phyloP scores from a whole-genome alignment of 2,113 vertebrate genomes.

The Anguilla rostrata region DNA sequence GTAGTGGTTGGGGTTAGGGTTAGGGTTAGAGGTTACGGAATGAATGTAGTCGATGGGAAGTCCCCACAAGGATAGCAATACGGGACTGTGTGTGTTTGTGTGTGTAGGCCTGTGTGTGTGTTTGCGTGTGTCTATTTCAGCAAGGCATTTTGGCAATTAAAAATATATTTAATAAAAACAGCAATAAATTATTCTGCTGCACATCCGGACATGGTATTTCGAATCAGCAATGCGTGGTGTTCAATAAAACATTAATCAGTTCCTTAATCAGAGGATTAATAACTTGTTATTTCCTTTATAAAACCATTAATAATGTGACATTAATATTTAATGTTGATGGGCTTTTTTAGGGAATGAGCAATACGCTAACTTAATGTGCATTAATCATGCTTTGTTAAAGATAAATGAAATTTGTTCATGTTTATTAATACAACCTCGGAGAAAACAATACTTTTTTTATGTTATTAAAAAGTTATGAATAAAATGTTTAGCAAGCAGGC shows the following conservation, averaged over 20 bases:
- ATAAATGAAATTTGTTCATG: conserved; percentile 77
- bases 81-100: not conserved
- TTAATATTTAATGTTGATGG: conserved; percentile 79
- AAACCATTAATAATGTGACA: conserved; percentile 78
- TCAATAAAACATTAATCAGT: conserved; percentile 82
- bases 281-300: conserved; percentile 80
- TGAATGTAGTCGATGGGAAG: too few species aligned
- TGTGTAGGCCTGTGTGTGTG: conserved; percentile 46
- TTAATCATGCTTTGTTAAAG: conserved; percentile 78
- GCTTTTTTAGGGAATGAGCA: conserved; percentile 64
- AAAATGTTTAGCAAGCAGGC: conserved; percentile 64
- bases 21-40: too few species aligned
- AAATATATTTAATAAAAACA: conserved; percentile 42
- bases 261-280: conserved; percentile 81
- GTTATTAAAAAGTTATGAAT: conserved; percentile 74
- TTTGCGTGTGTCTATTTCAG: not conserved
- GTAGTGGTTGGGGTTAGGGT: too few species aligned
- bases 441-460: conserved; percentile 77
- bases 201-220: conserved; percentile 72
- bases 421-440: conserved; percentile 80
- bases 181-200: conserved; percentile 56
- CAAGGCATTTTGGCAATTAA: conserved; percentile 69
- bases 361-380: conserved; percentile 71
- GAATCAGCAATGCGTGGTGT: conserved; percentile 74
- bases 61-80: too few species aligned